These are phyloP conservation scores for Perca flavescens DNA, from an alignment of 2,113 vertebrate species.

Conservation along the genomic window DNA sequence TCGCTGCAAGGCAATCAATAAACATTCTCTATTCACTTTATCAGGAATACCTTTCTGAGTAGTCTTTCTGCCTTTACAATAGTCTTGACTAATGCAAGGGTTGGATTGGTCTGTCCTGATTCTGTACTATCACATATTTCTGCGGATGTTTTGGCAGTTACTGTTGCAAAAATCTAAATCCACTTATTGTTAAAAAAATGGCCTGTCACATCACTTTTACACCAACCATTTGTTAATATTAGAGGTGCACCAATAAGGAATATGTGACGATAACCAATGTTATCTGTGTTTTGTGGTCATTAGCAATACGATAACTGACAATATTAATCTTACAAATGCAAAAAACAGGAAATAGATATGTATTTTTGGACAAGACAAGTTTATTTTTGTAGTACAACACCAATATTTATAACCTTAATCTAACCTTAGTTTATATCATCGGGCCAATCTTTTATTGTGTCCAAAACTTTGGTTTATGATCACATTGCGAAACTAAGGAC, in stretches of 20 bases:
- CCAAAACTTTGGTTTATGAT: too few species aligned
- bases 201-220: background rate
- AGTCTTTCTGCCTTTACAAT: background rate
- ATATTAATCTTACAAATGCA: background rate
- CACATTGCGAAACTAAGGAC: too few species aligned
- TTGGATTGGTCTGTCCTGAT: background rate
- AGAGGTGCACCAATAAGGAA: background rate
- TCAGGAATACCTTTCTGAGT: background rate
- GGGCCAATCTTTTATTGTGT: too few species aligned
- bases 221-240: background rate
- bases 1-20: slow-evolving; percentile 24
- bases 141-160: background rate
- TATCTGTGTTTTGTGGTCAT: background rate
- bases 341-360: too few species aligned
- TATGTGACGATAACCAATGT: background rate
- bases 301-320: background rate
- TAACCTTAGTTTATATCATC: too few species aligned
- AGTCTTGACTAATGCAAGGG: background rate
- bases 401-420: too few species aligned
- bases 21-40: slow-evolving; percentile 10
- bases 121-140: background rate
- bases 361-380: background rate
- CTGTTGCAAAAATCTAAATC: background rate
- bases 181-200: background rate
- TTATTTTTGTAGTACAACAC: too few species aligned